Evolutionary conservation across 1,140 invertebrate species (phyloP).

Genomic region (Ceratoteleas bidentatus): DNA sequence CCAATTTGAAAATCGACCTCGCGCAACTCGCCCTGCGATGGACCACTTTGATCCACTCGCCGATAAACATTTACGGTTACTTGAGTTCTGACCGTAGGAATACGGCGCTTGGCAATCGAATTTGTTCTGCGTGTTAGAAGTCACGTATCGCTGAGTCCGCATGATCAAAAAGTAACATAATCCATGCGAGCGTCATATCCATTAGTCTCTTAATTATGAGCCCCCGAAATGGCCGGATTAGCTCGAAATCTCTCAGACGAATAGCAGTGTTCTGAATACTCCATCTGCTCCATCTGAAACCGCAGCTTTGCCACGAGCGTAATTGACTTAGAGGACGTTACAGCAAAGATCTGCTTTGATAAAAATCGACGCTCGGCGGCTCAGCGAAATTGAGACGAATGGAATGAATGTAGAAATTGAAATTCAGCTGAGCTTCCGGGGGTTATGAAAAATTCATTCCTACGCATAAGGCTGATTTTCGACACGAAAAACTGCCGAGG

Average conservation of each 20-base stretch:
- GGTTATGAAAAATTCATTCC: too few species aligned
- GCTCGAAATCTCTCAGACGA: slow-evolving; percentile 42
- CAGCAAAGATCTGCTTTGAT: slow-evolving; percentile 34
- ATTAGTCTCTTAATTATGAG: slow-evolving; percentile 62
- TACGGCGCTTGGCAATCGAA: slow-evolving; percentile 18
- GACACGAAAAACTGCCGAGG: too few species aligned
- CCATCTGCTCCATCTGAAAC: slow-evolving; percentile 51
- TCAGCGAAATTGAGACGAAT: not conserved
- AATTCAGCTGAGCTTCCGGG: too few species aligned
- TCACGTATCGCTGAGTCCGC: slow-evolving; percentile 47
- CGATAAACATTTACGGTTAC: slow-evolving; percentile 47
- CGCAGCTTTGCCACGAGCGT: slow-evolving; percentile 28
- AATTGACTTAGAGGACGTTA: slow-evolving; percentile 46
- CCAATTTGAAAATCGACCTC: slow-evolving; percentile 16
- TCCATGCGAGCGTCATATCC: slow-evolving; percentile 50
- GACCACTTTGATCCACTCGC: slow-evolving; percentile 28
- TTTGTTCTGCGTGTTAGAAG: slow-evolving; percentile 55
- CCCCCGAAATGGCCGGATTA: slow-evolving; percentile 42
- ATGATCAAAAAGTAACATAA: slow-evolving; percentile 61
- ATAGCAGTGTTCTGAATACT: slow-evolving; percentile 22
- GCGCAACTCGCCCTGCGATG: not conserved
- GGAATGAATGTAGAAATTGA: too few species aligned
- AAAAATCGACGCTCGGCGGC: slow-evolving; percentile 16
- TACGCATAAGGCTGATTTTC: too few species aligned
- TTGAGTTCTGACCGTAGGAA: slow-evolving; percentile 34